These are phyloP conservation scores for Celastrina argiolus DNA, from an alignment of 2,888 invertebrate genomes.

Conservation along the genomic window DNA sequence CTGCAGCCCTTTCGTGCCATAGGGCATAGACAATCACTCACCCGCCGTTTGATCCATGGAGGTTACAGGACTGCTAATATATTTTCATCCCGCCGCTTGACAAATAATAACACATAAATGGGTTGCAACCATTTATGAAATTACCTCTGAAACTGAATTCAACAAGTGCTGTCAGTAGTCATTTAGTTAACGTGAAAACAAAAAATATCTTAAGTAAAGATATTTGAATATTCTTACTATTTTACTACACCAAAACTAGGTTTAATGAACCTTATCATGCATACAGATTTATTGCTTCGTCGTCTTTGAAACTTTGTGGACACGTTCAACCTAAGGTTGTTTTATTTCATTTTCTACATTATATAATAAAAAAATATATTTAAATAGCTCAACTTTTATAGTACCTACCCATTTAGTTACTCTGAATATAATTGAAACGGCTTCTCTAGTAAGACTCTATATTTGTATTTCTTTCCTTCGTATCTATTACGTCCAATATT, in stretches of 20 bases:
- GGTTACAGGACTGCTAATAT: slow-evolving; percentile 25
- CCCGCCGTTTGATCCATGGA: slow-evolving; percentile 45
- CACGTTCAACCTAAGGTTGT: background rate
- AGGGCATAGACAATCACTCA: slow-evolving; percentile 57
- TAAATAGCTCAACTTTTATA: no score
- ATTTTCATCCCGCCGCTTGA: slow-evolving; percentile 14
- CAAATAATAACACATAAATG: background rate
- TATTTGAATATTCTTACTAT: background rate
- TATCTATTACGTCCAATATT: background rate
- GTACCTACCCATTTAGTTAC: no score
- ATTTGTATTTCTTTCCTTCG: background rate
- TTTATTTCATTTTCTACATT: background rate
- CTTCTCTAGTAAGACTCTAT: no score
- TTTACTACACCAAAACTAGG: background rate
- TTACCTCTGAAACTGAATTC: background rate
- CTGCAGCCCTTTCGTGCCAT: slow-evolving; percentile 45
- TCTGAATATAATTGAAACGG: no score
- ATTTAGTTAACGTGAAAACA: background rate
- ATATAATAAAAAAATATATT: background rate
- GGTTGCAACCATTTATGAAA: background rate
- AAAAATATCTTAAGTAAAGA: background rate
- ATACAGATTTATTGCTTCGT: background rate
- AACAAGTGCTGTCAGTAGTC: background rate
- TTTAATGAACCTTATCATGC: background rate
- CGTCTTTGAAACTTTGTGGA: background rate